A percentile compares a stretch with the other conserved stretches of the same genome.
These are phyloP conservation scores for Dipodomys spectabilis DNA, from an alignment of 2,113 vertebrate genomes.

Conservation along the genomic window DNA sequence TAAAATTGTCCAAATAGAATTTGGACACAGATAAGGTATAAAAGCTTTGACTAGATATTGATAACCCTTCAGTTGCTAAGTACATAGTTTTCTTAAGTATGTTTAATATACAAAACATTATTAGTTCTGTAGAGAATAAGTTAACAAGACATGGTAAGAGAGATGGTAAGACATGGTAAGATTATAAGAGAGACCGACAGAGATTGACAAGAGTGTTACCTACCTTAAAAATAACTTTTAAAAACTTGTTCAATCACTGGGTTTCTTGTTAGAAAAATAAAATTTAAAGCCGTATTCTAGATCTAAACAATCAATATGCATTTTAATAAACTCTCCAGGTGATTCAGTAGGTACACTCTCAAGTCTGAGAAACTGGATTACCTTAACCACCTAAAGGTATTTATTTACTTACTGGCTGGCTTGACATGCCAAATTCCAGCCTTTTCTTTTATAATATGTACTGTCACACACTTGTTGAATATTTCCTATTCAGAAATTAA, in stretches of 20 bases:
- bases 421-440: background rate
- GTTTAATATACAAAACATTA: background rate
- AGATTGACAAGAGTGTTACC: background rate
- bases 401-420: background rate
- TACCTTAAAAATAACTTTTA: background rate
- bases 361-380: constrained; percentile 31
- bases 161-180: no score
- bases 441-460: background rate
- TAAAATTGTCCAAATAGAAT: constrained; percentile 49
- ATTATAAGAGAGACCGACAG: no score
- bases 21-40: background rate
- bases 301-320: constrained; percentile 16
- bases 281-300: background rate
- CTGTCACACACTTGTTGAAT: background rate
- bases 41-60: constrained; percentile 12
- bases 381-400: background rate
- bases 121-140: background rate
- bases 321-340: constrained; percentile 45
- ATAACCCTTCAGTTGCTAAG: constrained; percentile 35
- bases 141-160: background rate
- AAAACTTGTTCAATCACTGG: background rate
- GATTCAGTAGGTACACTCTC: background rate
- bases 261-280: constrained; percentile 32
- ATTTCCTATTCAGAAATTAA: constrained; percentile 11
- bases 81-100: constrained; percentile 28